A percentile compares a stretch with the other conserved stretches of the same genome.
Conservation (phyloP, 2,113 vertebrate species). For the Pluvianellus socialis region DNA sequence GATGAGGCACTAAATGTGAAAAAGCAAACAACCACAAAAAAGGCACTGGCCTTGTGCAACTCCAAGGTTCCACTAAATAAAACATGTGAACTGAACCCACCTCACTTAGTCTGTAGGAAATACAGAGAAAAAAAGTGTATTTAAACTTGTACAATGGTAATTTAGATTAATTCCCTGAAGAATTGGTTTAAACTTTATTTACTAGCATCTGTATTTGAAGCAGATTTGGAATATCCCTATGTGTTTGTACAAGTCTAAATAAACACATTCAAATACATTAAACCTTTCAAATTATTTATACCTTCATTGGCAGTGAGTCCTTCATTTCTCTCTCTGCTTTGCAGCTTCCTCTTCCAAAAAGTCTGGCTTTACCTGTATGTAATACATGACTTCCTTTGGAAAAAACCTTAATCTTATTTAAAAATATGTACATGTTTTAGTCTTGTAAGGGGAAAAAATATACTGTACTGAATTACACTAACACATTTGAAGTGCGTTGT, state of each 20-base stretch:
- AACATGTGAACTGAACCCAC: neutral
- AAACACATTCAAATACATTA: neutral
- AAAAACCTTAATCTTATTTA: neutral
- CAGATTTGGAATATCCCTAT: neutral
- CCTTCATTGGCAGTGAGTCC: neutral
- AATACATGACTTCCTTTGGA: neutral
- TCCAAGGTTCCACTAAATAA: neutral
- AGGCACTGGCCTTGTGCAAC: neutral
- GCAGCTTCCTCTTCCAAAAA: neutral
- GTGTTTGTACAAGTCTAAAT: neutral
- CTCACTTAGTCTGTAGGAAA: neutral
- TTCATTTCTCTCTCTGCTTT: neutral
- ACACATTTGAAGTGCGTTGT: too few relatives aligned
- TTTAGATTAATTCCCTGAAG: neutral
- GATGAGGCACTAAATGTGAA: neutral
- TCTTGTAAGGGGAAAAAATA: too few relatives aligned
- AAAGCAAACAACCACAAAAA: neutral
- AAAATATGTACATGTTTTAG: too few relatives aligned
- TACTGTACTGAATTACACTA: too few relatives aligned
- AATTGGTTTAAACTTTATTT: neutral
- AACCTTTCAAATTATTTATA: neutral
- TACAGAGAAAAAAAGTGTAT: neutral
- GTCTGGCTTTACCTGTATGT: neutral
- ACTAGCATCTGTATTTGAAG: neutral
- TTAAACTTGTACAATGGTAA: neutral